Base-by-base conservation (phyloP, 1,140 invertebrate genomes). In the Bilobella aurantiaca region DNA sequence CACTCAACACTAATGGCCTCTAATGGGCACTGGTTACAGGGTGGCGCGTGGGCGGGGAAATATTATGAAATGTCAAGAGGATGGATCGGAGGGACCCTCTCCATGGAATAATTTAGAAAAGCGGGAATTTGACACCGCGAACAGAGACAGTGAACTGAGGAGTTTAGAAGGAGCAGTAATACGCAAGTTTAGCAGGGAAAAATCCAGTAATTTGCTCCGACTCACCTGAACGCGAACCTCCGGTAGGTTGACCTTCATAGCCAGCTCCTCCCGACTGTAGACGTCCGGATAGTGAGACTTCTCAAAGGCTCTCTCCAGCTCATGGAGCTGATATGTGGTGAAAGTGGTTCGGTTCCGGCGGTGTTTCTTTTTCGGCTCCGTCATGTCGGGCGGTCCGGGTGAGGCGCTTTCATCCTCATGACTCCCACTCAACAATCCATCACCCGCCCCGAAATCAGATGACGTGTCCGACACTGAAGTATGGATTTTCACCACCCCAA, bases 311-410 rank as follows among this genome's bases (percentile, higher is more conserved):
- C 71, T 29, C 32, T 73, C 71, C 57, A 73, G 58, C 46, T 73
- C 71, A 46, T 73, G 71, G 18, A 73, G 65, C 31, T 73, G 71
- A 81, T 95, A 98, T 37, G 96, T 99, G 47, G 96, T 99, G 81
- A 99, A 99, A 49, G 96, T 99, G 49, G 96, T 99, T 59, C 96
- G 81, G 81, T 98, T 99, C 56, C 96, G 82, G 1, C 94, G 82
- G 78, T 95, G 92, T 78, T 95, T 95, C 80, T 93, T 93, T 80
- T 92, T 93, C 74, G 78, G 82, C 75, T 72, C 29, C 46, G 14
- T 77, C 30, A 75, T 67, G 32, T 67, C 66, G 5, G 23, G 16
- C 32, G 61, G 49, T 47, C 46, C 68, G 42, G 62, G 69, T 61
- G 72, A 69, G 30, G 56, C 49, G n/a, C 67, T 69, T 23, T 68